Base-by-base conservation (phyloP, 2,888 invertebrate species). In the Pseudolycoriella hygida region DNA sequence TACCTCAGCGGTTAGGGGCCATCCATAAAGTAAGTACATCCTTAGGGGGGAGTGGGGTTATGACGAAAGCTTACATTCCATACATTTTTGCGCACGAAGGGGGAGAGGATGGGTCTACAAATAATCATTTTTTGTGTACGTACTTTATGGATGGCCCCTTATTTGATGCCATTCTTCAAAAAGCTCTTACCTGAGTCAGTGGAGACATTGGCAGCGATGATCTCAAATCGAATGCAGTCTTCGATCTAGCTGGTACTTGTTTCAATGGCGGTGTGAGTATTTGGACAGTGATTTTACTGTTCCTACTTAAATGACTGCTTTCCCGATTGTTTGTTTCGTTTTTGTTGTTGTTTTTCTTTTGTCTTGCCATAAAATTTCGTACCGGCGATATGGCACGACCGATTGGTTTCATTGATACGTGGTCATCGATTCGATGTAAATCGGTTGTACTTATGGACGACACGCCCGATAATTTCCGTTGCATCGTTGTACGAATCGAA, bases 181-280 rank as follows among this genome's bases (percentile, higher is more conserved):
- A 14, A 12, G 11, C 12, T 5, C 4, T 34, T 14, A 34, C 34
- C 15, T 34, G 34, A 31, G 43, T 38, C 20, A 38, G 12, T 18
- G 40, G 42, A 17, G 42, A 30, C 17, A 45, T 11, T 34, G 37
- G 14, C 2, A 47, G 18, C 20, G 40, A 37, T 14, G 60, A 49
- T 48, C 63, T 58, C 50, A 66, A 55, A 49, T 66, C 66, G 43
- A 65, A 48, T 3, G 62, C 59, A 31, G 66, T 66, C 47, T 60
- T 62, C 17, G 66, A 64, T 51, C 66, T 55, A 44, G 59, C 58
- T 14, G 62, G 58, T 50, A 58, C 25, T 25, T 25, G 65, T 6
- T 65, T 65, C 12, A 17, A 18, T 14, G 44, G 44, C 31, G 40
- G 44, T 4, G 62, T 61, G 4, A 62, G 57, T 40, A 65, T 60